Evolutionary conservation across 1,140 invertebrate species (phyloP), one percentile per base, ranked within the genome.

Genomic region (Apolygus lucorum): DNA sequence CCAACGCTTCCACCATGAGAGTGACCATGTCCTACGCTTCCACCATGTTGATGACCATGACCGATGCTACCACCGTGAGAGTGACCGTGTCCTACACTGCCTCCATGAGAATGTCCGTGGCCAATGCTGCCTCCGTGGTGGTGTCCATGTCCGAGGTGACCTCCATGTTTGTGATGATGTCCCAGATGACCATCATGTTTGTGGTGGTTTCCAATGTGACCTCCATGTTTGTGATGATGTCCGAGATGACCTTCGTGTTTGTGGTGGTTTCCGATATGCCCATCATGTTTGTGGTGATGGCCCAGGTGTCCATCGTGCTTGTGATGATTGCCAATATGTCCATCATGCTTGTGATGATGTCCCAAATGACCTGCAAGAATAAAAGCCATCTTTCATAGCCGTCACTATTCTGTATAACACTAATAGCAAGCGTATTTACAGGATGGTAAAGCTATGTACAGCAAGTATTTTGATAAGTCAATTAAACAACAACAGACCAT

Each of bases 11-110:
- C 69, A 8, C 49, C 63, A 29, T 70, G 69, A 2, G 17, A 27
- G 42, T 70, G 69, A 1, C 63, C 63, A 24, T 70, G 69, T 26
- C 69, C 69, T 17, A 70, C 14, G 17, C 49, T 65, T 8, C 69
- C 69, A n/a, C 28, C 67, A 22, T 68, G 67, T 14, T 25, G n/a
- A 29, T 68, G 67, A 24, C 54, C 52, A 62, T 68, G 67, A 17
- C 67, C 67, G 14, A 68, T 4, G 26, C 25, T 13, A 28, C 67
- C 67, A 54, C 28, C 49, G 62, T 68, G 67, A 17, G 11, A 17
- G 28, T 68, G 67, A 26, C 54, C 52, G 28, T 68, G 67, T 27
- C 67, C 67, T n/a, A 68, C 26, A 26, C 26, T 49, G 8, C 66
- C 66, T 22, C 26, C 29, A 27, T 68, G 66, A 2, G 14, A 28